Base-by-base conservation (phyloP, 2,113 vertebrate genomes). In the Poecilia latipinna region DNA sequence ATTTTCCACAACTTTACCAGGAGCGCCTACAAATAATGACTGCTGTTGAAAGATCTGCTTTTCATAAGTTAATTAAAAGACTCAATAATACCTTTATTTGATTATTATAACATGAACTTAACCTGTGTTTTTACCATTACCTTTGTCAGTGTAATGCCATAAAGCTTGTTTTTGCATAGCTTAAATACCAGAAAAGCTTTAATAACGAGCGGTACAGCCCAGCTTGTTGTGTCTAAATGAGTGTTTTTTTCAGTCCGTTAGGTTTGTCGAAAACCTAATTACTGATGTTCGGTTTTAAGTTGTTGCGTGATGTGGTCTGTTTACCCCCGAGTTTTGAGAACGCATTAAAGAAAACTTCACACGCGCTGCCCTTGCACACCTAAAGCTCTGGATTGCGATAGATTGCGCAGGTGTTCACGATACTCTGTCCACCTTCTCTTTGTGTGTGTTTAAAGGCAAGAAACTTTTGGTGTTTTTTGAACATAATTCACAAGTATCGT, bases 391-490 rank as follows among this genome's bases (percentile, higher is more conserved):
- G 82, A 90, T 92, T 91, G 88, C 91, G 80, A 68, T 80, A 61
- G 88, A 89, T 91, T 90, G 83, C 88, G 70, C 83, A 91, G 88
- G 88, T 91, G 87, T 82, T 78, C 63, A 26, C 22, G 37, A 66
- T 72, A 68, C 70, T 82, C 65, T 82, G 84, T 88, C 82, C 85
- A 79, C 62, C 70, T 44, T 68, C 26, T 32, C n/a, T 61, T 79
- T 72, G 61, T 70, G 62, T 39, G 15, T 33, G 44, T 37, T 33
- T 63, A 37, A 28, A 65, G 44, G 29, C 44, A 26, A 67, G 71
- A 61, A 54, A 12, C 13, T 70, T 72, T 72, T 66, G 11, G 51
- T 66, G 62, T 80, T 44, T 74, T 74, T 73, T 35, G 71, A 57
- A 66, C 76, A 74, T 81, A 4, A 75, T 86, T 85, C 81, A 32